A percentile compares a stretch with the other conserved stretches of the same genome.
Evolutionary conservation across 2,113 vertebrate genomes (phyloP).

Genomic region (Peromyscus maniculatus): DNA sequence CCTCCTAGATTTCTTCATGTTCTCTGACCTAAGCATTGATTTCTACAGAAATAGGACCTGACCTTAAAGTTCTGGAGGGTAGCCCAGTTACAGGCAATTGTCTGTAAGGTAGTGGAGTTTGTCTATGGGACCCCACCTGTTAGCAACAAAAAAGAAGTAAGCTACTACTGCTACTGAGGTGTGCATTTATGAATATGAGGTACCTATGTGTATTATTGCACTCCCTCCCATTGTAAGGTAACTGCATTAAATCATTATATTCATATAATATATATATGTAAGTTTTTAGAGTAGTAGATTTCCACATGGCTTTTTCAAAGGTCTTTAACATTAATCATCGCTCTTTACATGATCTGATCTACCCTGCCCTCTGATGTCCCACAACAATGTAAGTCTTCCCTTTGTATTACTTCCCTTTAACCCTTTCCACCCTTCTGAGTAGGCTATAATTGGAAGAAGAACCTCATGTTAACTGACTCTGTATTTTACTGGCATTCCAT

Average conservation of each 20-base stretch:
- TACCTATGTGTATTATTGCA: not conserved
- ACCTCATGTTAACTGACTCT: not conserved
- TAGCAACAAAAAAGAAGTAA: not conserved
- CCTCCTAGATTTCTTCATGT: not conserved
- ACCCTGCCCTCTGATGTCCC: not conserved
- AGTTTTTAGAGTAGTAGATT: not conserved
- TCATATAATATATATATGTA: too few relatives aligned
- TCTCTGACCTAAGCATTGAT: not conserved
- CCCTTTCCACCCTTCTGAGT: not conserved
- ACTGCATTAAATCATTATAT: not conserved
- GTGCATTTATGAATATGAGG: not conserved
- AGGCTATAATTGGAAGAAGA: not conserved
- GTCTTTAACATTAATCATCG: not conserved
- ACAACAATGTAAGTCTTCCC: not conserved
- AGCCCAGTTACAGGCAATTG: not conserved
- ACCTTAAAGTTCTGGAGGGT: not conserved
- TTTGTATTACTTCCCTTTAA: not conserved
- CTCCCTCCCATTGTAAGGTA: not conserved
- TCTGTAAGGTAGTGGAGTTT: not conserved
- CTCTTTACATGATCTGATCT: accelerated
- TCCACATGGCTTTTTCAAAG: not conserved
- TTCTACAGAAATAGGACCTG: not conserved
- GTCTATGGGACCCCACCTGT: not conserved
- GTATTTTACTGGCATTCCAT: not conserved
- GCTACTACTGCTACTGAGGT: not conserved